Conservation (phyloP, 2,113 vertebrate species). For the Motacilla alba region DNA sequence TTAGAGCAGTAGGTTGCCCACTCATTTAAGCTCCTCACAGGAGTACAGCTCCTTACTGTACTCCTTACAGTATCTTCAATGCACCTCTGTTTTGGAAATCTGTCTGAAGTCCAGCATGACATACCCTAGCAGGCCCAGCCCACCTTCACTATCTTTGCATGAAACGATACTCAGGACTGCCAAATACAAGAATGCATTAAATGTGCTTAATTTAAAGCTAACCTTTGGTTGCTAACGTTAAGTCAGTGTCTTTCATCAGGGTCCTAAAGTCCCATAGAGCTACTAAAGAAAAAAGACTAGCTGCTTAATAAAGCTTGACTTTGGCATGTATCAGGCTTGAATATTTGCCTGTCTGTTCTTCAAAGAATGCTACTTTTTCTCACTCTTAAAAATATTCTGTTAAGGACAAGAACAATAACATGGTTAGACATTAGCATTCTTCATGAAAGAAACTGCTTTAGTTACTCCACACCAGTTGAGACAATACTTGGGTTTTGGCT, state of each 20-base stretch:
- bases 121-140: neutral
- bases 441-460: neutral
- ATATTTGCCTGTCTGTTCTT: neutral
- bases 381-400: neutral
- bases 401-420: neutral
- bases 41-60: neutral
- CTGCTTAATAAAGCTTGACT: neutral
- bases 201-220: neutral
- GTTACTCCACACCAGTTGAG: neutral
- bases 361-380: neutral
- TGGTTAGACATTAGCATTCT: neutral
- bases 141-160: neutral
- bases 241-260: neutral
- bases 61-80: neutral
- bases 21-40: neutral
- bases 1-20: neutral
- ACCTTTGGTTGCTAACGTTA: neutral
- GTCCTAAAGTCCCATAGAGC: neutral
- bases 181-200: neutral
- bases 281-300: neutral
- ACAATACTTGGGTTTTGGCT: neutral
- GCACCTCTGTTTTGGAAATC: neutral
- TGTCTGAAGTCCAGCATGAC: rapidly evolving
- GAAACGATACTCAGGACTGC: neutral
- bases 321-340: neutral